Percentiles rank a stretch among this genome's conserved stretches.
Evolutionary conservation across 2,797 vertebrate species (phyloP).

Genomic region (Aldrovandia affinis): DNA sequence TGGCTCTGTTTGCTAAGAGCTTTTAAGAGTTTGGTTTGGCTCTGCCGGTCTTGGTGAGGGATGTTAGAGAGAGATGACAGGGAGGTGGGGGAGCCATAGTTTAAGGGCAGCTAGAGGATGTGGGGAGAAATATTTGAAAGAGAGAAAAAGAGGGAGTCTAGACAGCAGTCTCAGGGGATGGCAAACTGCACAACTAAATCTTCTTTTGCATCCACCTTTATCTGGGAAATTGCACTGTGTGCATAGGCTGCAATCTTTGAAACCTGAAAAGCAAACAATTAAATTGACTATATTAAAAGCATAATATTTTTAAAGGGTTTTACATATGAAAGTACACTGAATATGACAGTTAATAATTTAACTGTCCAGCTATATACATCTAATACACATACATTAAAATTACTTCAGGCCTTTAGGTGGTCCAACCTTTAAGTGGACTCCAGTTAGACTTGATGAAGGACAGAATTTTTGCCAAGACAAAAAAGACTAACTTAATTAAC

Average conservation of each 20-base stretch:
- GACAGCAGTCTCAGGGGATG: slow-evolving; percentile 79
- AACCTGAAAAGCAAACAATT: slow-evolving; percentile 69
- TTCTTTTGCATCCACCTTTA: slow-evolving; percentile 93
- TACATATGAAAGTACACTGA: neutral
- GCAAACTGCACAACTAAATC: slow-evolving; percentile 97
- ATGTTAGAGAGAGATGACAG: neutral
- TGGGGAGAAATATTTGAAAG: neutral
- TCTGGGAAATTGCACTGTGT: slow-evolving; percentile 95
- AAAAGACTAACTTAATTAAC: neutral
- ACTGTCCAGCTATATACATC: too few species aligned
- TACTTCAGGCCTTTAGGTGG: neutral
- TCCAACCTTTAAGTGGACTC: neutral
- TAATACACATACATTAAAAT: too few species aligned
- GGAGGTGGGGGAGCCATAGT: neutral
- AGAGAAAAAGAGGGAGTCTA: neutral
- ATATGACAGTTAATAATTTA: neutral
- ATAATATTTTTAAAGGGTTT: neutral
- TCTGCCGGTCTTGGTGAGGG: neutral
- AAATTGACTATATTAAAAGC: neutral
- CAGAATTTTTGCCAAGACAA: neutral
- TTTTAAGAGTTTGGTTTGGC: neutral
- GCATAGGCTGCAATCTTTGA: slow-evolving; percentile 93
- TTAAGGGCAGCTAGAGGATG: neutral
- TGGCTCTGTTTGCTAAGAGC: neutral
- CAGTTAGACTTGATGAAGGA: neutral